These are phyloP conservation scores for Scortum barcoo DNA, from an alignment of 2,113 vertebrate species.

Conservation along the genomic window DNA sequence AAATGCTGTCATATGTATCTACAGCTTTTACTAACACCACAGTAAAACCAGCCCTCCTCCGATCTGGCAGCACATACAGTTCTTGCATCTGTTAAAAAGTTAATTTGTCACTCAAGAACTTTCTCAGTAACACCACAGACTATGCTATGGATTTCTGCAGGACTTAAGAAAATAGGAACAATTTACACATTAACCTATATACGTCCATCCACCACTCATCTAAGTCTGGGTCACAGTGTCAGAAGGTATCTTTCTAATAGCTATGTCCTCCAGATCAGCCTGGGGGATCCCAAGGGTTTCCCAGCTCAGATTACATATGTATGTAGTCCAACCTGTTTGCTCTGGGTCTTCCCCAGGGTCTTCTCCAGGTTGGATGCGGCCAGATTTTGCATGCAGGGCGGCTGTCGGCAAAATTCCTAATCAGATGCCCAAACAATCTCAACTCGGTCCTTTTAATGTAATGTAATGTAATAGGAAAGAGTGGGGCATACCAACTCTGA, in stretches of 20 bases:
- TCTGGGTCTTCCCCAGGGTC: not conserved
- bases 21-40: not conserved
- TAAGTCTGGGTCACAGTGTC: not conserved
- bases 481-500: not conserved
- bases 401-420: slow-evolving; percentile 12
- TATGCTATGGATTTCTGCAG: not conserved
- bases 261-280: not conserved
- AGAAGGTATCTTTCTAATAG: not conserved
- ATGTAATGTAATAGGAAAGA: slow-evolving; percentile 16
- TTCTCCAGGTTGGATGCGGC: slow-evolving; percentile 3
- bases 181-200: not conserved
- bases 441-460: slow-evolving; percentile 26
- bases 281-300: not conserved
- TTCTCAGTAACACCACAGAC: not conserved
- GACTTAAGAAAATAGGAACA: no score
- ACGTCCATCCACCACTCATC: not conserved
- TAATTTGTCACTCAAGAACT: not conserved
- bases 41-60: not conserved
- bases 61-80: not conserved
- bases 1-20: slow-evolving; percentile 3
- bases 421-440: slow-evolving; percentile 27
- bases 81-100: not conserved
- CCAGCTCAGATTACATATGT: slow-evolving; percentile 1
- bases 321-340: not conserved
- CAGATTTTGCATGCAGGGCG: slow-evolving; percentile 4